Conservation (phyloP, 1,140 invertebrate genomes). For the Arctopsyche grandis region DNA sequence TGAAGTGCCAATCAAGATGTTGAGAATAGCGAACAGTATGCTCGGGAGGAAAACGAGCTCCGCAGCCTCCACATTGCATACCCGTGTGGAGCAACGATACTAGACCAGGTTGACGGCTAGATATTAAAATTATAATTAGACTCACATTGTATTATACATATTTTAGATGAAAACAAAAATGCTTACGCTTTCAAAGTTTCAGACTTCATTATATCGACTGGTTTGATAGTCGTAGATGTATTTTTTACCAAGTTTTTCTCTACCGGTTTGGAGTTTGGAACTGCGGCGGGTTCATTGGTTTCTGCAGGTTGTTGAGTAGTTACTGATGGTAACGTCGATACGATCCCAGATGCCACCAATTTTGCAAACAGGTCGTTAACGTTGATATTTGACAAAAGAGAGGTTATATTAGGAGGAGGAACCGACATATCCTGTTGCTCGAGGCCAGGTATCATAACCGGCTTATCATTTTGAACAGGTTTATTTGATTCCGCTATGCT, state of each 20-base stretch:
- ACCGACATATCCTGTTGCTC: constrained; percentile 59
- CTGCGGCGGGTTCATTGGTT: background rate
- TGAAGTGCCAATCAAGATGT: constrained; percentile 97
- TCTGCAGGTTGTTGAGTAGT: constrained; percentile 35
- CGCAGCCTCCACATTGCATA: constrained; percentile 95
- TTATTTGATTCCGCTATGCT: constrained; percentile 58
- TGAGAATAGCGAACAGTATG: constrained; percentile 89
- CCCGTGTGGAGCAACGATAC: constrained; percentile 81
- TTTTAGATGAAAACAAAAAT: too few relatives aligned
- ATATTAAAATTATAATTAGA: constrained; percentile 50
- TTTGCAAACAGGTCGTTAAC: constrained; percentile 86
- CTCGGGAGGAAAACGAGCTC: constrained; percentile 87
- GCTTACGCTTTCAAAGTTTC: constrained; percentile 82
- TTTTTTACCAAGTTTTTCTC: constrained; percentile 22
- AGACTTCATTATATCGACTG: constrained; percentile 73
- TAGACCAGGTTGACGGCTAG: constrained; percentile 73
- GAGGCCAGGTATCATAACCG: constrained; percentile 58
- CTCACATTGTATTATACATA: background rate
- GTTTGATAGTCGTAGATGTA: constrained; percentile 64
- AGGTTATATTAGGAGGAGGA: constrained; percentile 53
- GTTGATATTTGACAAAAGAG: constrained; percentile 68
- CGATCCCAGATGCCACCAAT: constrained; percentile 85
- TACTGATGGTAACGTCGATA: constrained; percentile 64
- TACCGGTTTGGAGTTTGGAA: background rate
- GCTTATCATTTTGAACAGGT: background rate